These are phyloP conservation scores for Ibidorhyncha struthersii DNA, from an alignment of 2,113 vertebrate species.

Conservation along the genomic window DNA sequence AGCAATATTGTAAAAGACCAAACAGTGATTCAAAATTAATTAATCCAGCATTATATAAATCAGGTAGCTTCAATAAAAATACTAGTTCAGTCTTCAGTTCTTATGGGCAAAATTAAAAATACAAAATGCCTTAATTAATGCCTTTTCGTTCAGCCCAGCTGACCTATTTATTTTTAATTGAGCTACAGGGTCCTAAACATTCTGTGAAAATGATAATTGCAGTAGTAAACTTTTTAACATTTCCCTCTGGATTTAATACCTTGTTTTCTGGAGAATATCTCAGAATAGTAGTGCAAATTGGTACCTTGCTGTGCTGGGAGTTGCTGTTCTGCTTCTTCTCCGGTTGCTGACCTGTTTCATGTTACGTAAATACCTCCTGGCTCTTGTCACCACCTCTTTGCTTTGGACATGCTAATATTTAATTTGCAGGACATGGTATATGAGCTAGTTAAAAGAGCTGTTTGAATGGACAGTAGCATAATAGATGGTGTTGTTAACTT, in stretches of 20 bases:
- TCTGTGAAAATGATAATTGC: conserved; percentile 14
- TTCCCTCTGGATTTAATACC: not conserved
- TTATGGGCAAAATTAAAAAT: not conserved
- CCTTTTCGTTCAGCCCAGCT: conserved; percentile 13
- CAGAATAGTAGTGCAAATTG: not conserved
- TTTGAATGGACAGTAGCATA: fast-evolving
- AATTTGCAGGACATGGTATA: not conserved
- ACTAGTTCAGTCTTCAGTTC: not conserved
- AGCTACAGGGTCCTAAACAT: conserved; percentile 2
- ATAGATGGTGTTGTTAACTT: fast-evolving
- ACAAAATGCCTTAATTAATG: conserved; percentile 3
- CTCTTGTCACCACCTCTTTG: fast-evolving
- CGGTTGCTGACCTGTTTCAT: not conserved
- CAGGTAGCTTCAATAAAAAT: conserved; percentile 20
- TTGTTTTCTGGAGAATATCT: not conserved
- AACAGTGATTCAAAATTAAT: conserved; percentile 66
- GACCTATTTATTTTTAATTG: conserved; percentile 52
- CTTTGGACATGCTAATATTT: not conserved
- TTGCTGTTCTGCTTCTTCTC: not conserved
- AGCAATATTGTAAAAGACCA: conserved; percentile 63
- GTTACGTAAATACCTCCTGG: not conserved
- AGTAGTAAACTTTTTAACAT: not conserved
- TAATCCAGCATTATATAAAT: conserved; percentile 48
- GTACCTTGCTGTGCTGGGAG: not conserved
- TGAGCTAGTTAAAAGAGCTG: not conserved